Conservation (phyloP, 2,888 invertebrate genomes). For the Metacarcinus magister region DNA sequence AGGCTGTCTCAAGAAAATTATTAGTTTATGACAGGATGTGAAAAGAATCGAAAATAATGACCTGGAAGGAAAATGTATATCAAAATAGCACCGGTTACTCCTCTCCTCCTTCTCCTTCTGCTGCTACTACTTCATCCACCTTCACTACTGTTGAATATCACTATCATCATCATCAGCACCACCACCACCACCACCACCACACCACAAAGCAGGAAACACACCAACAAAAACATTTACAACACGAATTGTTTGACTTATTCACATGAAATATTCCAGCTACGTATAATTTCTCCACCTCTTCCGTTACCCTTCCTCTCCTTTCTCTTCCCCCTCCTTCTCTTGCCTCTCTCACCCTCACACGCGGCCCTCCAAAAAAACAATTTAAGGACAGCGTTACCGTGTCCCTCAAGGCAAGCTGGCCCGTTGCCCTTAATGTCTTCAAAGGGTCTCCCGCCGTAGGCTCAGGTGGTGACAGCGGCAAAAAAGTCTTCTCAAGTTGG, state of each 20-base stretch:
- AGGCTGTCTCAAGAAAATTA: neutral
- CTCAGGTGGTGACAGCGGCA: neutral
- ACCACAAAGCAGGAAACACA: neutral
- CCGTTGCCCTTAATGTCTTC: neutral
- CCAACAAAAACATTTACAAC: neutral
- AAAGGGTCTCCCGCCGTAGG: slow-evolving; percentile 10
- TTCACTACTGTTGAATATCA: neutral
- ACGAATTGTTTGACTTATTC: slow-evolving; percentile 17
- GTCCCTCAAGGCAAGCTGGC: neutral
- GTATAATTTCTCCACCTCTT: neutral
- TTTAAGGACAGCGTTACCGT: neutral
- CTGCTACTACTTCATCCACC: neutral
- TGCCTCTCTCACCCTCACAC: neutral
- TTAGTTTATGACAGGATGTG: neutral
- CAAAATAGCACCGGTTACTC: neutral
- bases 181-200: neutral
- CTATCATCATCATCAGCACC: neutral
- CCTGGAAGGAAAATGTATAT: neutral
- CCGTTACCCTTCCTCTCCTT: neutral
- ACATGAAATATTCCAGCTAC: neutral
- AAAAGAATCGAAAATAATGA: neutral
- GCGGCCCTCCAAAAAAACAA: neutral
- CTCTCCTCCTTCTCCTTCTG: neutral
- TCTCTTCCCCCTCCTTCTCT: neutral
- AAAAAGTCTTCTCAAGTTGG: slow-evolving; percentile 31